Base-by-base conservation (phyloP, 2,113 vertebrate species). In the Sander lucioperca region DNA sequence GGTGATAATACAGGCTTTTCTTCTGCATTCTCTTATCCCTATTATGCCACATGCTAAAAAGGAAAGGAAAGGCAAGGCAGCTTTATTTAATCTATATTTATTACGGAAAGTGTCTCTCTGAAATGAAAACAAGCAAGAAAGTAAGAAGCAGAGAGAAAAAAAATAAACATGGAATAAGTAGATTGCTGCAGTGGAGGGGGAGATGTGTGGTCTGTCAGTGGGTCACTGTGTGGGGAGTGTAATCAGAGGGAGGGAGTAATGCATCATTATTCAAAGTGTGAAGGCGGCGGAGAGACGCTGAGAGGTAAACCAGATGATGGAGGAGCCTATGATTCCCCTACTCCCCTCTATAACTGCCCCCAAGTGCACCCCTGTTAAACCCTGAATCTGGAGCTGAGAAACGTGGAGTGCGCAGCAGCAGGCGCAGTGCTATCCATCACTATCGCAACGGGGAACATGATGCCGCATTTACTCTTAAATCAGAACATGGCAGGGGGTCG, bases 251-350 rank as follows among this genome's bases (percentile, higher is more conserved):
- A 83, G 80, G 82, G 68, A 85, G 58, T 61, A 58, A 72, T 39
- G 85, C 86, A 87, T 92, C 88, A 87, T 91, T 91, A 92, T 91
- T 91, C 89, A 91, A 85, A 66, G 65, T 25, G 72, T 76, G 78
- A 79, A 68, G 88, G 67, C 50, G 30, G 80, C 47, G 23, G 78
- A 80, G 84, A 85, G 77, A 71, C 6, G 57, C 81, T 84, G 83
- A 76, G 86, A 86, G 84, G 82, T 87, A 83, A 92, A 92, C 80
- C 85, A 90, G 88, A 91, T 91, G 92, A 94, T 90, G 84, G 87
- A 91, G 83, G 83, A 86, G 80, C 86, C 45, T 48, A 45, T 71
- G 85, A 86, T 89, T 89, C 68, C 74, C 67, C 72, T 74, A 25
- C 79, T 83, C 79, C 81, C 79, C 74, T 79, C 69, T 67, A 64